Base-by-base conservation (phyloP, 1,140 invertebrate species). In the Cotesia vestalis region DNA sequence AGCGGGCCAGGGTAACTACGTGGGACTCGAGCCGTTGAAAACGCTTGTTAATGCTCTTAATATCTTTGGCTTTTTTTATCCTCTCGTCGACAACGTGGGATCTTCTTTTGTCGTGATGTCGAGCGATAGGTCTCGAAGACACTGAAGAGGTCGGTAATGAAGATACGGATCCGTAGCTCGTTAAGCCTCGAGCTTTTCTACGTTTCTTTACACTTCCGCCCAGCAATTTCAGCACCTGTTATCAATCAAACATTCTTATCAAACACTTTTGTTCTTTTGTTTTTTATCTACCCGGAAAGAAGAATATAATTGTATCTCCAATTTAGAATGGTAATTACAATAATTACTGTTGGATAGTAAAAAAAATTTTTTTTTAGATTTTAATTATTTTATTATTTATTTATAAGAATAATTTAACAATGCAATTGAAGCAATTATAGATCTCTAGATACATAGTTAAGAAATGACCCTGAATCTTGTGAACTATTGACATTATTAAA, bases 11-110 rank as follows among this genome's bases (percentile, higher is more conserved):
- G 4, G 96, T 97, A 6, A 97, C 94, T 9, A 97, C 95, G 83
- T 98, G 96, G 6, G 94, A 94, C 85, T 98, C 96, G 64, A 98
- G 86, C 14, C 95, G 88, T 84, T 96, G 94, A 84, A 97, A 96
- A 66, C 95, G 88, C 83, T 95, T 94, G 80, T 95, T 95, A 80
- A 95, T 92, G 74, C 92, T 92, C 91, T 92, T 92, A 12, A 93
- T 88, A 79, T 94, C 93, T 83, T 92, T 90, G 76, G 91, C 90
- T 88, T 94, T 94, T 83, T 93, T 93, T 73, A 88, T 85, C 69
- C 92, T 88, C 63, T 93, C 91, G 69, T 90, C 87, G 66, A 85
- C 81, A 35, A 80, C 76, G 64, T 86, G 83, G 4, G 82, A 84
- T 69, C 82, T 79, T 76, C 91, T 80, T 79, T 92, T 91, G 72